These are phyloP conservation scores for Aeoliscus strigatus DNA, from an alignment of 2,797 vertebrate species.

Conservation along the genomic window DNA sequence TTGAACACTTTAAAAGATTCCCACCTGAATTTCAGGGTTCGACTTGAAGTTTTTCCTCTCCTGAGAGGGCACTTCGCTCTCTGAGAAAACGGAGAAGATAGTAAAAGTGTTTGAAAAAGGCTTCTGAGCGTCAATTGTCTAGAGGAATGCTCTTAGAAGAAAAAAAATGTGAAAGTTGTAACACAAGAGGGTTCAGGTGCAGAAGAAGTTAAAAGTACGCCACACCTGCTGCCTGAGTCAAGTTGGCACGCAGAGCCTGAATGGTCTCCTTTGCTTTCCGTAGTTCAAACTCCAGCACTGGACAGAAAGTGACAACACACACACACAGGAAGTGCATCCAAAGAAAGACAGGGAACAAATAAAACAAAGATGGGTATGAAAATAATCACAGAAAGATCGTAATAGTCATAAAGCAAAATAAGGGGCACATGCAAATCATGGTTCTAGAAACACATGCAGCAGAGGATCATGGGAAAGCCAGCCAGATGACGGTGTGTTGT, in stretches of 20 bases:
- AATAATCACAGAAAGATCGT: constrained; percentile 82
- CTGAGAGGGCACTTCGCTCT: constrained; percentile 94
- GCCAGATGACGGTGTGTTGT: constrained; percentile 74
- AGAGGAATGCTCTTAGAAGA: constrained; percentile 38
- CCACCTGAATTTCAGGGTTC: constrained; percentile 99
- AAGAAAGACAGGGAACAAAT: constrained; percentile 92
- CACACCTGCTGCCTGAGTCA: constrained; percentile 99
- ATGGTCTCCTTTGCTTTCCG: constrained; percentile 99
- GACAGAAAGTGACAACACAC: constrained; percentile 90
- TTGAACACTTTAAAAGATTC: constrained; percentile 15
- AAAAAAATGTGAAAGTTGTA: constrained; percentile 35
- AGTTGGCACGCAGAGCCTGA: constrained; percentile 99
- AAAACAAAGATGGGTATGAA: constrained; percentile 92
- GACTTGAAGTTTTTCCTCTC: constrained; percentile 99
- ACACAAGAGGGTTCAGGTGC: constrained; percentile 60
- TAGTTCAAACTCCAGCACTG: constrained; percentile 99
- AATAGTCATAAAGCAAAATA: constrained; percentile 72
- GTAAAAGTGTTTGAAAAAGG: constrained; percentile 35
- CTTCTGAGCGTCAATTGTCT: constrained; percentile 18
- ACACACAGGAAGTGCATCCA: constrained; percentile 91
- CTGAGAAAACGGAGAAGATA: constrained; percentile 70
- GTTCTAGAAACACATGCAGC: constrained; percentile 93
- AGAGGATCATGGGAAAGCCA: constrained; percentile 90
- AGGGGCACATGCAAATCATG: constrained; percentile 90
- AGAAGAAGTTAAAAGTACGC: constrained; percentile 92